A percentile compares a stretch with the other conserved stretches of the same genome.
These are phyloP conservation scores for Epizoanthus rinbou DNA, from an alignment of 92 coral and sea anemone genomes.

Conservation along the genomic window DNA sequence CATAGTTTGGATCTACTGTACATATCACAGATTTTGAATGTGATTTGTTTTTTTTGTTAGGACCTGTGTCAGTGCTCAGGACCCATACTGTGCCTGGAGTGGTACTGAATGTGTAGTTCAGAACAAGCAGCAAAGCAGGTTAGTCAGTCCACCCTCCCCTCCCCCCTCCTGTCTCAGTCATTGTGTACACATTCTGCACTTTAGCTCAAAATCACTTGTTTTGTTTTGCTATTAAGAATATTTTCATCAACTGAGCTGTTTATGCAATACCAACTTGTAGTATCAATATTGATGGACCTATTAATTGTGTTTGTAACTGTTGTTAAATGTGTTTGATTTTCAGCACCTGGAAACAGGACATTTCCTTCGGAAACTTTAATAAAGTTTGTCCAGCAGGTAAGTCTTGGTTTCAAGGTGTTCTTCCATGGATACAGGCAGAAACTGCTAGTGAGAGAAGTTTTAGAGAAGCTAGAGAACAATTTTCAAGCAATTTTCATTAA, in stretches of 20 bases:
- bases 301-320: too few relatives aligned
- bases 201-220: constrained; percentile 1
- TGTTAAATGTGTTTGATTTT: constrained; percentile 4
- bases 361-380: constrained; percentile 50
- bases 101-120: constrained; percentile 59
- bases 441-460: too few relatives aligned
- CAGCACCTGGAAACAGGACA: constrained; percentile 81
- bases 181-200: too few relatives aligned
- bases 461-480: too few relatives aligned
- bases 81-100: constrained; percentile 93
- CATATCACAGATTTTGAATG: neutral
- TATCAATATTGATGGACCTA: too few relatives aligned
- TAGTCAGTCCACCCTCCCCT: neutral
- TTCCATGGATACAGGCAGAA: too few relatives aligned
- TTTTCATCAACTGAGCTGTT: neutral
- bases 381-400: constrained; percentile 76
- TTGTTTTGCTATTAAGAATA: neutral
- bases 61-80: constrained; percentile 65
- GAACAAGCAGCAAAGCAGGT: constrained; percentile 47
- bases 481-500: too few relatives aligned
- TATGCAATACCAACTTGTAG: neutral
- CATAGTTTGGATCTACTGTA: neutral
- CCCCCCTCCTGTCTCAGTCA: too few relatives aligned
- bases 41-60: constrained; percentile 32
- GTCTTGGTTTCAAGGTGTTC: neutral